Percentiles rank a stretch among this genome's conserved stretches.
Conservation (phyloP, 2,113 vertebrate species). For the Forbesichthys agassizii region DNA sequence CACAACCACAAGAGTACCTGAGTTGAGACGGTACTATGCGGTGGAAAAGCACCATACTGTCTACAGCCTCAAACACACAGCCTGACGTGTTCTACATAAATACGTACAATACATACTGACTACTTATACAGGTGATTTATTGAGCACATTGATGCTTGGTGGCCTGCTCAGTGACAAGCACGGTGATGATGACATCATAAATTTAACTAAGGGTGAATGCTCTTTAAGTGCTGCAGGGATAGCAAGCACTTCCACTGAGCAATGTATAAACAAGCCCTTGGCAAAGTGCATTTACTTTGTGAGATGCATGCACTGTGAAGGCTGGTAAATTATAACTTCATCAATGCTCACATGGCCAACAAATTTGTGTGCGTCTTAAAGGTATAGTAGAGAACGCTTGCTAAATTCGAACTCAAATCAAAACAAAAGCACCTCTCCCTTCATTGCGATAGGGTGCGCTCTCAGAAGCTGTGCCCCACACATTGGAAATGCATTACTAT, state of each 20-base stretch:
- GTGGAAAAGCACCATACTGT: too few relatives aligned
- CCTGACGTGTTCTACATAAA: background rate
- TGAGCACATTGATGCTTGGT: background rate
- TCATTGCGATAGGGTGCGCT: too few relatives aligned
- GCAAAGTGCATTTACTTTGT: background rate
- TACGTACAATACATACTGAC: background rate
- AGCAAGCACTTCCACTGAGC: background rate
- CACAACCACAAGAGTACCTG: background rate
- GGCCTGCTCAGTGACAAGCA: background rate
- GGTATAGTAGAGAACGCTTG: too few relatives aligned
- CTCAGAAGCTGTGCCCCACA: too few relatives aligned
- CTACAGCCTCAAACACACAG: background rate
- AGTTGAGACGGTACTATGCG: too few relatives aligned
- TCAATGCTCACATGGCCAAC: background rate
- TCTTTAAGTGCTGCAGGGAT: background rate
- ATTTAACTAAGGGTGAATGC: background rate
- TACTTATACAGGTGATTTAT: background rate
- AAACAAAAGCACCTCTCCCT: too few relatives aligned
- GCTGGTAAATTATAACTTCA: background rate
- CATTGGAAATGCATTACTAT: too few relatives aligned
- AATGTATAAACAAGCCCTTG: background rate
- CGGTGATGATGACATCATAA: slow-evolving; percentile 6
- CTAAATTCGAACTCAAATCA: too few relatives aligned
- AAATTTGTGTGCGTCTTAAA: background rate
- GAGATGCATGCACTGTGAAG: background rate